Evolutionary conservation across 1,140 invertebrate species (phyloP).

Genomic region (Leptoteleia sp.): DNA sequence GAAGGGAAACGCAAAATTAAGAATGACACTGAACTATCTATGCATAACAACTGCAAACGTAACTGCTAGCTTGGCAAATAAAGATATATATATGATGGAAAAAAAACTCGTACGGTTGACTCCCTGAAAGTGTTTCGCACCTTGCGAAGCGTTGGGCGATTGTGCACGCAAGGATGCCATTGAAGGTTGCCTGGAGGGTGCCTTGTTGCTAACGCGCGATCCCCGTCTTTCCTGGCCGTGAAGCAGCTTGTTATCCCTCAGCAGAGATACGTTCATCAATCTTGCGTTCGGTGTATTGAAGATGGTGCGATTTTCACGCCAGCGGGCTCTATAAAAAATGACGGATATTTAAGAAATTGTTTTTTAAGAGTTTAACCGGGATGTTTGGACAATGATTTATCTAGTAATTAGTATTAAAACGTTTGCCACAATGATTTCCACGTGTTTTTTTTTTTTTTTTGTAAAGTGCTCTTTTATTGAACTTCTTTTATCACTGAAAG

Average conservation of each 20-base stretch:
- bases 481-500: no score
- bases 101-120: conserved; percentile 80
- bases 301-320: conserved; percentile 94
- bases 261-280: conserved; percentile 92
- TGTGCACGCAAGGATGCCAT: conserved; percentile 90
- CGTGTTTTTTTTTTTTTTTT: no score
- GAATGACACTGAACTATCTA: conserved; percentile 36
- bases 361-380: no score
- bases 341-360: no score
- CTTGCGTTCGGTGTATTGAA: conserved; percentile 97
- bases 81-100: conserved; percentile 73
- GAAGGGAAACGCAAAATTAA: no score
- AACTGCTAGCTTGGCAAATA: conserved; percentile 81
- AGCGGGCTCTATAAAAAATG: conserved; percentile 87
- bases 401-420: no score
- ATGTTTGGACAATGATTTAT: no score
- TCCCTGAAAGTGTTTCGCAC: conserved; percentile 84
- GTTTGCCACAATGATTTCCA: no score
- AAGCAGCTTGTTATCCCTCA: conserved; percentile 90
- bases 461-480: no score
- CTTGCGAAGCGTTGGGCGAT: conserved; percentile 88
- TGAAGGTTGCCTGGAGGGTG: conserved; percentile 89
- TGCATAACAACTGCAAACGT: conserved; percentile 51
- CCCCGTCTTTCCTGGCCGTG: conserved; percentile 88
- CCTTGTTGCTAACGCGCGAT: conserved; percentile 88